phyloP scores from a whole-genome alignment of 2,797 vertebrate genomes.

The Rhinoraja longicauda region DNA sequence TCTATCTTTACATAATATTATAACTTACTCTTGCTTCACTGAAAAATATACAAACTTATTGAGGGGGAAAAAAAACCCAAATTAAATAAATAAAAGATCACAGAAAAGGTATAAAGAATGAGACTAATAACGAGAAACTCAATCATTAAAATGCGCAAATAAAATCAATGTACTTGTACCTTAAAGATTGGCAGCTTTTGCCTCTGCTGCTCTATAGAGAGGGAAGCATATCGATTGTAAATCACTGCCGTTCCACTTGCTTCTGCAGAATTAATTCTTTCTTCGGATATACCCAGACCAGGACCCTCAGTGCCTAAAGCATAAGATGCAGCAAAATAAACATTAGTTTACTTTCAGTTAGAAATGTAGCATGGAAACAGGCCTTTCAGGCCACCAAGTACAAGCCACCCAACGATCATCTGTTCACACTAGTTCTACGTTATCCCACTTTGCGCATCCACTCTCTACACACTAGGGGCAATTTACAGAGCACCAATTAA shows the following conservation, averaged over 20 bases:
- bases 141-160: neutral
- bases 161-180: constrained; percentile 57
- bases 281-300: constrained; percentile 71
- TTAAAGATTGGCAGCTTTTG: constrained; percentile 95
- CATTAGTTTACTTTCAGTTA: neutral
- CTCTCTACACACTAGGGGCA: too few species aligned
- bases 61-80: neutral
- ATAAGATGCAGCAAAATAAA: constrained; percentile 33
- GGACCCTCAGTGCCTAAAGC: constrained; percentile 82
- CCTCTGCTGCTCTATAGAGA: constrained; percentile 92
- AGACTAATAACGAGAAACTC: neutral
- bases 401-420: too few species aligned
- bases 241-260: constrained; percentile 69
- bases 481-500: too few species aligned
- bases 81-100: neutral
- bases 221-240: constrained; percentile 82
- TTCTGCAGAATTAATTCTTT: constrained; percentile 80
- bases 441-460: too few species aligned
- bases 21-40: too few species aligned
- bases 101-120: neutral
- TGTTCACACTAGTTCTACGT: too few species aligned
- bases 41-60: neutral
- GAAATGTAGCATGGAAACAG: too few species aligned
- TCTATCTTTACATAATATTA: neutral
- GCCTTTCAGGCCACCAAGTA: too few species aligned